A percentile compares a stretch with the other conserved stretches of the same genome.
phyloP scores from a whole-genome alignment of 2,797 vertebrate species.

The Pangasius mekongensis region DNA sequence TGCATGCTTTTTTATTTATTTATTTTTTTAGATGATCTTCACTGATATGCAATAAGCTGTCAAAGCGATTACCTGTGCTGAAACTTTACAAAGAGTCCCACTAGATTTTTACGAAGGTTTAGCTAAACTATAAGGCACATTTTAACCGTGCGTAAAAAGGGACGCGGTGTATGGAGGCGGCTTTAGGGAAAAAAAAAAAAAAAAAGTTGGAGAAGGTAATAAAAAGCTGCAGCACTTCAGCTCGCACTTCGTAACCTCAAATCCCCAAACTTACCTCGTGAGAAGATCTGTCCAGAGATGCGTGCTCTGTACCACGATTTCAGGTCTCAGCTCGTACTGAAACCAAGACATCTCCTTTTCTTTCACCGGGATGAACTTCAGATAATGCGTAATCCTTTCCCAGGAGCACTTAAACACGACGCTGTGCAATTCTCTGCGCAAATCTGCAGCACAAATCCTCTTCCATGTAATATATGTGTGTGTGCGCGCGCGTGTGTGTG shows the following conservation, averaged over 20 bases:
- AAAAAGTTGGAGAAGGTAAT: not conserved
- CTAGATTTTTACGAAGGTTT: not conserved
- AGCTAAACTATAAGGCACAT: not conserved
- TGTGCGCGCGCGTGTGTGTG: no score
- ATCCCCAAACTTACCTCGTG: not conserved
- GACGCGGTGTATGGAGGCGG: not conserved
- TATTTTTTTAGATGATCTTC: not conserved
- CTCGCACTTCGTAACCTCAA: not conserved
- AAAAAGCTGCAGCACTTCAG: conserved; percentile 13
- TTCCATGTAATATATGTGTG: not conserved
- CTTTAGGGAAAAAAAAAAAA: not conserved
- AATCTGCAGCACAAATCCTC: conserved; percentile 20
- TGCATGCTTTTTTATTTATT: not conserved
- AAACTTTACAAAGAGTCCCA: not conserved
- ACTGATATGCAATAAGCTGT: not conserved
- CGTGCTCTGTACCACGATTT: not conserved
- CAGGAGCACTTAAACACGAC: not conserved
- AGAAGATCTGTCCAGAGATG: not conserved
- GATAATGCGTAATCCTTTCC: conserved; percentile 13
- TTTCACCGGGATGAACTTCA: conserved; percentile 19
- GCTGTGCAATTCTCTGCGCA: conserved; percentile 9
- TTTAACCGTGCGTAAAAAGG: conserved; percentile 1
- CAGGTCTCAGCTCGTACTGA: not conserved
- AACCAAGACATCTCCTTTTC: not conserved
- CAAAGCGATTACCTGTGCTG: not conserved